Conservation (phyloP, 1,140 invertebrate genomes). For the Ridgeia piscesae region DNA sequence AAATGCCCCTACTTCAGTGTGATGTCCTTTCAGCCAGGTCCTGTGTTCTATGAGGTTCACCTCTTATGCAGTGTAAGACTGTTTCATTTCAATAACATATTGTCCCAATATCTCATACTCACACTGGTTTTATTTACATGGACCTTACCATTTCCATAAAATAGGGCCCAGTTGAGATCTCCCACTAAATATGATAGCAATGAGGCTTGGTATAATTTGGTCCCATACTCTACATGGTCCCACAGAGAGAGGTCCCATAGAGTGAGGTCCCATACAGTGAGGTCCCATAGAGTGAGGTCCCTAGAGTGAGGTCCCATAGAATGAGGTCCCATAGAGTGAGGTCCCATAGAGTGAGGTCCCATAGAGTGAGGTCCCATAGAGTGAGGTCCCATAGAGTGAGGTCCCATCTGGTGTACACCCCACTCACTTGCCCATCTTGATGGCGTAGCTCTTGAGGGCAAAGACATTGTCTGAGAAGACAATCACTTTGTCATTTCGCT, state of each 20-base stretch:
- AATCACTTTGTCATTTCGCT: conserved; percentile 94
- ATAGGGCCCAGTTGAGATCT: background rate
- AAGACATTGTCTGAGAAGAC: conserved; percentile 99
- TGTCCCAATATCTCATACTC: background rate
- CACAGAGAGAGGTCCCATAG: background rate
- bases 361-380: no score
- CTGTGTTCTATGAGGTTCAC: background rate
- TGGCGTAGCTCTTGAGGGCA: conserved; percentile 95
- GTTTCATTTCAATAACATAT: background rate
- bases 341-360: no score
- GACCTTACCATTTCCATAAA: no score
- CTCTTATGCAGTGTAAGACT: background rate
- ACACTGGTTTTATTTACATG: background rate
- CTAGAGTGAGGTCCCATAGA: no score
- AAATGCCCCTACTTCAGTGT: background rate
- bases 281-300: no score
- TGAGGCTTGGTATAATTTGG: background rate
- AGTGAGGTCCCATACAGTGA: no score
- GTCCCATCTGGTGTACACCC: background rate
- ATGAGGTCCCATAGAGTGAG: no score
- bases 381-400: no score
- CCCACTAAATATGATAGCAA: background rate
- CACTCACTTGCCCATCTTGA: conserved; percentile 84
- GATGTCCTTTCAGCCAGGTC: background rate
- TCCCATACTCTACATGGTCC: background rate